Percentiles rank a stretch among this genome's conserved stretches.
Conservation (phyloP, 2,888 invertebrate species). For the Liposcelis brunnea region DNA sequence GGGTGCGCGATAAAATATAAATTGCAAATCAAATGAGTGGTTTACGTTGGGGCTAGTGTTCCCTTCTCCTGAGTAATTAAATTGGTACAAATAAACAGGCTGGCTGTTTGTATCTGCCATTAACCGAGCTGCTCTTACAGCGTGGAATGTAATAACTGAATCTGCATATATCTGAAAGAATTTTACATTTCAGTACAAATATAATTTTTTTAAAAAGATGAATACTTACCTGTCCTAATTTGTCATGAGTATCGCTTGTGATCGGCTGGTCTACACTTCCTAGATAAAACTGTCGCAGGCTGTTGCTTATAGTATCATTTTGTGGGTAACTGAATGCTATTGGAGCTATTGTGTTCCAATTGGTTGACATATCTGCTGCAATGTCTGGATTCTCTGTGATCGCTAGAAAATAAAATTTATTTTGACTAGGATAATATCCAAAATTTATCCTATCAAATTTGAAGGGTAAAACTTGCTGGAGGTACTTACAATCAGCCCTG, state of each 20-base stretch:
- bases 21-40: constrained; percentile 35
- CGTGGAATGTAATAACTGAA: constrained; percentile 40
- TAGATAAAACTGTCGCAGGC: constrained; percentile 35
- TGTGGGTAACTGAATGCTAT: constrained; percentile 44
- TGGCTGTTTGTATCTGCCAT: constrained; percentile 35
- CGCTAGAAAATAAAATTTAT: constrained; percentile 29
- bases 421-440: no score
- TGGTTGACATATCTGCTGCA: constrained; percentile 33
- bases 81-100: constrained; percentile 43
- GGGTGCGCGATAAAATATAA: constrained; percentile 30
- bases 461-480: no score
- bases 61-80: constrained; percentile 41
- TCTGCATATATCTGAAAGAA: constrained; percentile 38
- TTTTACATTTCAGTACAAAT: no score
- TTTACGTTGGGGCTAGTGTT: no score
- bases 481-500: constrained; percentile 41
- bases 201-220: no score
- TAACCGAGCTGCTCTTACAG: constrained; percentile 40
- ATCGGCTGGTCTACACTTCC: constrained; percentile 24
- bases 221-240: constrained; percentile 27
- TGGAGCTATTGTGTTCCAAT: constrained; percentile 45
- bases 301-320: constrained; percentile 31
- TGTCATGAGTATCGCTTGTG: constrained; percentile 24
- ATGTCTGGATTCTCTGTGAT: constrained; percentile 35
- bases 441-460: no score